Conservation (phyloP, 2,113 vertebrate genomes). For the Glaucidium brasilianum region DNA sequence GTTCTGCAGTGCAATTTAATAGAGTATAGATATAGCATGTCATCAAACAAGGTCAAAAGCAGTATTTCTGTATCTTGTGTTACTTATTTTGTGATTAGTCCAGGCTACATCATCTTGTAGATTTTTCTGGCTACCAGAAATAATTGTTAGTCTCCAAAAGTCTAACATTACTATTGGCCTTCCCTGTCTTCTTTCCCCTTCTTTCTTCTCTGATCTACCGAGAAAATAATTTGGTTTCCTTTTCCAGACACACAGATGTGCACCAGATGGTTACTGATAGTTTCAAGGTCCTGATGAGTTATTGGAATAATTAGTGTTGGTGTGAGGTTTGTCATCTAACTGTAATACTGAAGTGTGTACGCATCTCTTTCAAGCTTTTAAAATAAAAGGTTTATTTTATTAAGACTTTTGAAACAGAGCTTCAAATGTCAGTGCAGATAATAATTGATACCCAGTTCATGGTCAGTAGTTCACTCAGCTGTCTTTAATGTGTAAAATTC, state of each 20-base stretch:
- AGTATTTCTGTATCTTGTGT: neutral
- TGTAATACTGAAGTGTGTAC: neutral
- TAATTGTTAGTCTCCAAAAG: neutral
- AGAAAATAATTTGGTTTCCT: slow-evolving; percentile 10
- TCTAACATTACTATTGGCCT: neutral
- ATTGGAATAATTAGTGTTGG: slow-evolving; percentile 37
- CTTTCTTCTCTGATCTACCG: neutral
- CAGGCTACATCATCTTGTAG: neutral
- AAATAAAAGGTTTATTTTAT: neutral
- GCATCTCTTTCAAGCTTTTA: neutral
- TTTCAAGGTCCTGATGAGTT: slow-evolving; percentile 48
- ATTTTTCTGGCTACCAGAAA: neutral
- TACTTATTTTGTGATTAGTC: neutral
- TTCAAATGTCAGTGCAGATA: neutral
- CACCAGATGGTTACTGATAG: slow-evolving; percentile 48
- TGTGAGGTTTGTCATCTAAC: neutral
- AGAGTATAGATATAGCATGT: neutral
- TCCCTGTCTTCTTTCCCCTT: neutral
- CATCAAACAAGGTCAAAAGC: neutral
- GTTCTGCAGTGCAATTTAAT: neutral
- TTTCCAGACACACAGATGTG: neutral
- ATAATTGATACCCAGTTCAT: neutral
- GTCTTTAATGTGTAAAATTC: neutral
- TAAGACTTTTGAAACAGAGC: neutral
- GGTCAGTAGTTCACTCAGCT: neutral